These are phyloP conservation scores for Darevskia nairensis DNA, from an alignment of 2,797 vertebrate genomes.

Conservation along the genomic window DNA sequence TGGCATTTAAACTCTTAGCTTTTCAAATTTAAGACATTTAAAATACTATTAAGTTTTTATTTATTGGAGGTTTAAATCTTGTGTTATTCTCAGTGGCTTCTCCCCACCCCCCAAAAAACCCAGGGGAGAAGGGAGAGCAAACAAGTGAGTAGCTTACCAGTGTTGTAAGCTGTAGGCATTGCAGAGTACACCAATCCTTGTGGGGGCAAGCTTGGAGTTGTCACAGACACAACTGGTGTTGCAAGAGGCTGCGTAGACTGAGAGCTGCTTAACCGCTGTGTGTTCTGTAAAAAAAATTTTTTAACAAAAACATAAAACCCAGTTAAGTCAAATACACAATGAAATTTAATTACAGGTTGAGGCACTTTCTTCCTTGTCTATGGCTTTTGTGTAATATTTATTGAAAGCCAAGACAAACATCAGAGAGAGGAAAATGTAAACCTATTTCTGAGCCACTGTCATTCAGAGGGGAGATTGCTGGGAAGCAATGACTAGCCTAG, in stretches of 20 bases:
- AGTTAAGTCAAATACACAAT: background rate
- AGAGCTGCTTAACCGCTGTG: conserved; percentile 95
- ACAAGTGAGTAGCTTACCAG: conserved; percentile 82
- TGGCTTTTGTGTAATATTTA: background rate
- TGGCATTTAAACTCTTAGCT: background rate
- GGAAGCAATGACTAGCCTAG: background rate
- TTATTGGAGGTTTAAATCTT: background rate
- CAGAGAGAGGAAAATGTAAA: conserved; percentile 22
- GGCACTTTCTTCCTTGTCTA: background rate
- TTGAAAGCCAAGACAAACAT: background rate
- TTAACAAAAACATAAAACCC: conserved; percentile 42
- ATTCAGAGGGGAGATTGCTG: background rate
- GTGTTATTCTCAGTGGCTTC: background rate
- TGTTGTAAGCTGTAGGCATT: conserved; percentile 97
- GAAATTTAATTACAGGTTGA: background rate
- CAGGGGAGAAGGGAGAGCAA: background rate
- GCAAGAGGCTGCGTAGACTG: conserved; percentile 92
- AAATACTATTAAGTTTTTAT: background rate
- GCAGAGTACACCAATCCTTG: conserved; percentile 96
- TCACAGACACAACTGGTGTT: conserved; percentile 97
- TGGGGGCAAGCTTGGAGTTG: conserved; percentile 94
- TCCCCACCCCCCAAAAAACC: background rate
- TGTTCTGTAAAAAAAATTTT: conserved; percentile 81
- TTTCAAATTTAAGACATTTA: background rate
- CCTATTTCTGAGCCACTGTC: background rate